A percentile compares a stretch with the other conserved stretches of the same genome.
These are phyloP conservation scores for Lepilemur ruficaudatus DNA, from an alignment of 2,797 vertebrate species.

Conservation along the genomic window DNA sequence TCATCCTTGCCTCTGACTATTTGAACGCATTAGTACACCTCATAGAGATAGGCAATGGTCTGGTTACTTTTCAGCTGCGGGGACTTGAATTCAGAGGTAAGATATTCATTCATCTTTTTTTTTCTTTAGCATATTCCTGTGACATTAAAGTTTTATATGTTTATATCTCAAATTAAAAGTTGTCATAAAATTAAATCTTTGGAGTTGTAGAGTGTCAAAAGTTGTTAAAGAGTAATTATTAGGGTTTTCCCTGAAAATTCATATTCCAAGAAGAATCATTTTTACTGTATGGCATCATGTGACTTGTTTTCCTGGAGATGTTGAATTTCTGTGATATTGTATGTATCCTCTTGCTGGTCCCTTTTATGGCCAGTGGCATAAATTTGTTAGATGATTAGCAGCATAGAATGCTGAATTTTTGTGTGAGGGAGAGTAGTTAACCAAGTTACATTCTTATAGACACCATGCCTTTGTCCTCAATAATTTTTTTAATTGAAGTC, in stretches of 20 bases:
- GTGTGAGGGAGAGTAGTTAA: background rate
- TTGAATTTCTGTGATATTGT: background rate
- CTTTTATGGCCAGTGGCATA: background rate
- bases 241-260: background rate
- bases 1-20: constrained; percentile 99
- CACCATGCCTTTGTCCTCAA: background rate
- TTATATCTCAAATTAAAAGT: constrained; percentile 8
- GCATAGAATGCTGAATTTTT: background rate
- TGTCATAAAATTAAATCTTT: constrained; percentile 9
- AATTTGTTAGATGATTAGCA: background rate
- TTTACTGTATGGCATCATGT: background rate
- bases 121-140: background rate
- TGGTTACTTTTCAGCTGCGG: constrained; percentile 97
- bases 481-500: background rate
- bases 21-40: constrained; percentile 98
- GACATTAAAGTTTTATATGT: background rate
- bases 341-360: background rate
- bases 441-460: background rate
- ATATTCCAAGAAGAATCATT: background rate
- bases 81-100: constrained; percentile 99
- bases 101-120: constrained; percentile 1
- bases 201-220: background rate
- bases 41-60: constrained; percentile 97
- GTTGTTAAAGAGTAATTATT: background rate
- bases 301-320: background rate